These are phyloP conservation scores for Strongylocentrotus purpuratus DNA, from an alignment of 35 echinoderm and acorn worm genomes.

Conservation along the genomic window DNA sequence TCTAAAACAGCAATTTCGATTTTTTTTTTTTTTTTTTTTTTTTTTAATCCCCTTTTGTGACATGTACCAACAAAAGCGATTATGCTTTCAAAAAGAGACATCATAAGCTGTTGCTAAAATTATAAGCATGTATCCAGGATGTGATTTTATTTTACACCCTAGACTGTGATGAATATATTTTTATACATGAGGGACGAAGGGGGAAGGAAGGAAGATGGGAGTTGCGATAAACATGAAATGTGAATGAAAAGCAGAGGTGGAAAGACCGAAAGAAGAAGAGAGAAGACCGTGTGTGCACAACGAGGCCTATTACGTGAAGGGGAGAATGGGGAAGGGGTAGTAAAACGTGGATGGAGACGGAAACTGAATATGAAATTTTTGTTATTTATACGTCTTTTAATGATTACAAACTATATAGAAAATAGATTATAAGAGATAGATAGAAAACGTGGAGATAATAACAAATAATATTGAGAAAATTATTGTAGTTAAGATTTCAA, in stretches of 20 bases:
- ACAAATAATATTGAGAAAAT: too few relatives aligned
- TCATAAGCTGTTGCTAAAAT: neutral
- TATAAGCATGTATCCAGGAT: neutral
- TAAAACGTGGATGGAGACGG: too few relatives aligned
- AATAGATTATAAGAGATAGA: too few relatives aligned
- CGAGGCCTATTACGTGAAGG: too few relatives aligned
- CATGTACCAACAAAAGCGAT: neutral
- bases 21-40: too few relatives aligned
- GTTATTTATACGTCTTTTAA: too few relatives aligned
- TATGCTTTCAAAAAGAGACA: neutral
- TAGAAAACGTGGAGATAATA: too few relatives aligned
- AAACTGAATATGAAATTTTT: too few relatives aligned
- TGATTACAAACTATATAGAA: too few relatives aligned
- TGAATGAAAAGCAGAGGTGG: neutral
- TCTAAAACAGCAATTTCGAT: neutral
- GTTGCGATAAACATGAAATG: neutral
- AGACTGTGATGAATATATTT: neutral
- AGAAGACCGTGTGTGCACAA: neutral
- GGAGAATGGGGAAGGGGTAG: too few relatives aligned
- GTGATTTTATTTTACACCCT: neutral
- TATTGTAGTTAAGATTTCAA: too few relatives aligned
- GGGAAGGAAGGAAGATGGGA: slow-evolving; percentile 8
- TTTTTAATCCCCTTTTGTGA: neutral
- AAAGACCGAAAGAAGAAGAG: neutral
- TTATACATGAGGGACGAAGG: neutral